phyloP scores from a whole-genome alignment of 1,140 invertebrate genomes.

The Calosoma granatense region DNA sequence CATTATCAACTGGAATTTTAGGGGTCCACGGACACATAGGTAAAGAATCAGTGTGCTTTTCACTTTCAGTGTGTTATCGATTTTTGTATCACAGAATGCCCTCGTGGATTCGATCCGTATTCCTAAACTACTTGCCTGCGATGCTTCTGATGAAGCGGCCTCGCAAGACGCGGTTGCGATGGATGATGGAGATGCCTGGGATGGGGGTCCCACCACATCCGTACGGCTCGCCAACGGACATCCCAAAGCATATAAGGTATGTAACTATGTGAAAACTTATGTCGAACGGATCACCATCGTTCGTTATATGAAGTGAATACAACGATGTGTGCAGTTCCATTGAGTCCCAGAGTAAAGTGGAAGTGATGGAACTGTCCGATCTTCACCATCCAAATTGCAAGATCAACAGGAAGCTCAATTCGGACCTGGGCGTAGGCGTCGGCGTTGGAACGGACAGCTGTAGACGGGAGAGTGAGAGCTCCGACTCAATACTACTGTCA shows the following conservation, averaged over 20 bases:
- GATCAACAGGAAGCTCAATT: conserved; percentile 68
- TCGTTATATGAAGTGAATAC: not conserved
- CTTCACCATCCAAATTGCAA: conserved; percentile 93
- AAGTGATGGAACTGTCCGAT: conserved; percentile 88
- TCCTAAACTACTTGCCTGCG: conserved; percentile 85
- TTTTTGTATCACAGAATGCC: conserved; percentile 62
- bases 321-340: conserved; percentile 28
- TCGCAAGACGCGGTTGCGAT: conserved; percentile 80
- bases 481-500: conserved; percentile 78
- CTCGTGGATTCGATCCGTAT: conserved; percentile 84
- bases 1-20: conserved; percentile 99
- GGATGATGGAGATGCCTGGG: conserved; percentile 94
- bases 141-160: conserved; percentile 84
- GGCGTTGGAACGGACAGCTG: conserved; percentile 48
- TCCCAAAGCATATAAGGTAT: conserved; percentile 66
- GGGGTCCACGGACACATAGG: conserved; percentile 78
- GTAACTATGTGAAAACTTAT: conserved; percentile 11
- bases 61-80: not conserved
- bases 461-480: conserved; percentile 79
- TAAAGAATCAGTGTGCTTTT: conserved; percentile 22
- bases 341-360: conserved; percentile 63
- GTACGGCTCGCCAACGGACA: conserved; percentile 65
- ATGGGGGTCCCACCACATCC: conserved; percentile 75
- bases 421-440: conserved; percentile 44
- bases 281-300: no score